phyloP scores from a whole-genome alignment of 1,140 invertebrate genomes.

The Pogonomyrmex barbatus region DNA sequence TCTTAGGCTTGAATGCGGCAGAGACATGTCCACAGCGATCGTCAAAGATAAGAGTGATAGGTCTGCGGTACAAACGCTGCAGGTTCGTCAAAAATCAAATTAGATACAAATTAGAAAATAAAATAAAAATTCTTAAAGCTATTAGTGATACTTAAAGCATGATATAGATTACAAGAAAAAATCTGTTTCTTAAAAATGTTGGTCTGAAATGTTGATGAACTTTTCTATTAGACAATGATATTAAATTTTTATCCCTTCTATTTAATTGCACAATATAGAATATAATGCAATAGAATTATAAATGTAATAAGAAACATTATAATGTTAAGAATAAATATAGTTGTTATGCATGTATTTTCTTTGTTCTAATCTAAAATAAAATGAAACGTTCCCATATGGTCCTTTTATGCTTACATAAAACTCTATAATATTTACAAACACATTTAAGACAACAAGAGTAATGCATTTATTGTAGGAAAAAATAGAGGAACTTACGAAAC shows the following conservation, averaged over 20 bases:
- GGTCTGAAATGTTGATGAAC: background rate
- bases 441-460: background rate
- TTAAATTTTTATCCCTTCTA: background rate
- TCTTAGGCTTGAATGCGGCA: slow-evolving; percentile 87
- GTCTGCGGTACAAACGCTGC: slow-evolving; percentile 65
- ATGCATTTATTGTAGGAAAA: slow-evolving; percentile 85
- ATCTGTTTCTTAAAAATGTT: background rate
- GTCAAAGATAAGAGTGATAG: slow-evolving; percentile 64
- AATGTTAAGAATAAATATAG: background rate
- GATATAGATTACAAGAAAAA: background rate
- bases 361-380: background rate
- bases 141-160: background rate
- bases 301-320: background rate
- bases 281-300: background rate
- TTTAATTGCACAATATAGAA: background rate
- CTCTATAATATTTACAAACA: background rate
- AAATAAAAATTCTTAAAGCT: background rate
- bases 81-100: slow-evolving; percentile 64
- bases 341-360: background rate
- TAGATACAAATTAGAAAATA: background rate
- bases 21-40: slow-evolving; percentile 71
- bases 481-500: slow-evolving; percentile 89
- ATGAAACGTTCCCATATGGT: no score
- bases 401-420: no score
- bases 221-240: background rate